Conservation (phyloP, 37 sponge, comb jelly and placozoan species). For the Chondrosia reniformis region DNA sequence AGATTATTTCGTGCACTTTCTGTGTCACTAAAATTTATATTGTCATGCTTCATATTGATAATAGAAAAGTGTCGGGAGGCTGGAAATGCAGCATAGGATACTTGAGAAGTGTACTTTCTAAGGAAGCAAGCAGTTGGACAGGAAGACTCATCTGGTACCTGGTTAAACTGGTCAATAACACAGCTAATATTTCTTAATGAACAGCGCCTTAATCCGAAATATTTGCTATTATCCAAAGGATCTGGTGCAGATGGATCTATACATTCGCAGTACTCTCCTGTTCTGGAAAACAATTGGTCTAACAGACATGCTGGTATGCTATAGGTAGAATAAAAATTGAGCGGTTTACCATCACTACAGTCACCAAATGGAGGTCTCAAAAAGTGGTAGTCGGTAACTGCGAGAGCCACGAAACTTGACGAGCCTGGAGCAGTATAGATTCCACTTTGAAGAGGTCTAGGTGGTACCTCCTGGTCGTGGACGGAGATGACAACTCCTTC, state of each 20-base stretch:
- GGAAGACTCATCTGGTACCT: neutral
- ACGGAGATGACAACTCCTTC: slow-evolving; percentile 13
- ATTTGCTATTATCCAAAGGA: neutral
- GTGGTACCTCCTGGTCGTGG: neutral
- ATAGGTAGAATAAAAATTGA: slow-evolving; percentile 5
- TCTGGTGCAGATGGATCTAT: neutral
- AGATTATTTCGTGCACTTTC: slow-evolving; percentile 21
- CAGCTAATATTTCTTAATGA: neutral
- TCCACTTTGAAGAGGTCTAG: slow-evolving; percentile 15
- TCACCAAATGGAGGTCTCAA: neutral
- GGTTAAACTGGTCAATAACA: neutral
- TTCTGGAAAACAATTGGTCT: neutral
- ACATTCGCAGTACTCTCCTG: neutral
- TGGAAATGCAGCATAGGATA: neutral
- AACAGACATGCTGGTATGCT: slow-evolving; percentile 15
- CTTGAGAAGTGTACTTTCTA: neutral
- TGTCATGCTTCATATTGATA: neutral
- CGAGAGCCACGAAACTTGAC: neutral
- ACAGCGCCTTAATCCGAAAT: neutral
- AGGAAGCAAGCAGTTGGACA: neutral
- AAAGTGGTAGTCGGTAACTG: neutral
- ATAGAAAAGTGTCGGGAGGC: neutral
- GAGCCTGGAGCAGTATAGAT: slow-evolving; percentile 14
- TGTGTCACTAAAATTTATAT: neutral
- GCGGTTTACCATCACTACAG: neutral